These are phyloP conservation scores for Gadopsis bispinosus DNA, from an alignment of 2,797 vertebrate species.

Conservation along the genomic window DNA sequence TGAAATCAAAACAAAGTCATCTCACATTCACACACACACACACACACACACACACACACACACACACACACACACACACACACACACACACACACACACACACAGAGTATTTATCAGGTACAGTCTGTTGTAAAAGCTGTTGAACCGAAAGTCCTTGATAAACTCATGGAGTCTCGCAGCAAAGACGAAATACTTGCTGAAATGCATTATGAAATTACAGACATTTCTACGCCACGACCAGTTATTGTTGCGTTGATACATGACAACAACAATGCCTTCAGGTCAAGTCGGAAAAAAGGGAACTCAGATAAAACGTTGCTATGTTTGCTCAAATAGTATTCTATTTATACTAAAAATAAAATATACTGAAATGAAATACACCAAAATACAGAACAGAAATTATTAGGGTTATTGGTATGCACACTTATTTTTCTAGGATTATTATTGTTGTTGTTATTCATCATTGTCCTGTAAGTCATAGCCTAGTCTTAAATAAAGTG, in stretches of 20 bases:
- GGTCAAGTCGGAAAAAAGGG: not conserved
- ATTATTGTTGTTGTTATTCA: not conserved
- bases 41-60: no score
- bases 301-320: not conserved
- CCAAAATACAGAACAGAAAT: not conserved
- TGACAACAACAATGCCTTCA: not conserved
- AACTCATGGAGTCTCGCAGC: not conserved
- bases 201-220: not conserved
- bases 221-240: not conserved
- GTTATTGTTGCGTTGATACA: not conserved
- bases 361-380: not conserved
- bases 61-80: no score
- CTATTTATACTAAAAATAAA: not conserved
- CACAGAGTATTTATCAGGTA: not conserved
- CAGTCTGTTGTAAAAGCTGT: not conserved
- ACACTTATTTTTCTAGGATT: not conserved
- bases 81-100: not conserved
- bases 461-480: not conserved
- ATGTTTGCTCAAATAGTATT: not conserved
- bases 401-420: not conserved
- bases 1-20: constrained; percentile 6
- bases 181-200: not conserved
- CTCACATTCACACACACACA: not conserved
- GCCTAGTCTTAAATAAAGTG: not conserved
- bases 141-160: not conserved